Evolutionary conservation across 1,140 invertebrate genomes (phyloP), one percentile per base, ranked within the genome.

Genomic region (Eriocheir sinensis): DNA sequence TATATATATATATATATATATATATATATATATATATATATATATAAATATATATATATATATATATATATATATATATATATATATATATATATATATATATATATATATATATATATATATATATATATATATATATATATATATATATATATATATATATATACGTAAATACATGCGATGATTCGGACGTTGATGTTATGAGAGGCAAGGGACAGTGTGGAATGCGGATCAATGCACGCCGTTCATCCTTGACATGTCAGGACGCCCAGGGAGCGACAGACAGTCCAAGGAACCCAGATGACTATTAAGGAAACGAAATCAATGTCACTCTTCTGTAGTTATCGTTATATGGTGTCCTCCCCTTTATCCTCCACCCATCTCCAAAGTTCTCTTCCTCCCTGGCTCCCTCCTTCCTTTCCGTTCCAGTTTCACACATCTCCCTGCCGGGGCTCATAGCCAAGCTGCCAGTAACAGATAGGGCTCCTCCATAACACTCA

Each of bases 21-120:
- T 83, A 83, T 83, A 83, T 83, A 83, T 83, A 83, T 83, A 30
- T 83, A 83, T 83, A 83, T 83, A 83, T 83, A 83, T 83, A 83
- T 83, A 83, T 83, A 83, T 83, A 83, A n/a, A 83, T 83, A 83
- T 83, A 83, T 83, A 83, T 83, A 83, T 83, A 83, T 83, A 83
- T 83, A 83, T 83, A 83, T 83, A 83, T 83, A 83, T 83, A 83
- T 83, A 83, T 83, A 83, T 83, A 83, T 83, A 83, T 83, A 83
- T 83, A 83, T 83, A 83, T 83, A 83, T 83, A 83, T 83, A 83
- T 83, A 83, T 83, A 83, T 83, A 83, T 83, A 83, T 83, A 83
- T 83, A 83, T 83, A 83, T 83, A 83, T 83, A 83, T 83, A 83
- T 83, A 83, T 83, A 83, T 83, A 83, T 83, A 83, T 83, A 83